Evolutionary conservation across 1,140 invertebrate genomes (phyloP).

Genomic region (Cherax destructor): DNA sequence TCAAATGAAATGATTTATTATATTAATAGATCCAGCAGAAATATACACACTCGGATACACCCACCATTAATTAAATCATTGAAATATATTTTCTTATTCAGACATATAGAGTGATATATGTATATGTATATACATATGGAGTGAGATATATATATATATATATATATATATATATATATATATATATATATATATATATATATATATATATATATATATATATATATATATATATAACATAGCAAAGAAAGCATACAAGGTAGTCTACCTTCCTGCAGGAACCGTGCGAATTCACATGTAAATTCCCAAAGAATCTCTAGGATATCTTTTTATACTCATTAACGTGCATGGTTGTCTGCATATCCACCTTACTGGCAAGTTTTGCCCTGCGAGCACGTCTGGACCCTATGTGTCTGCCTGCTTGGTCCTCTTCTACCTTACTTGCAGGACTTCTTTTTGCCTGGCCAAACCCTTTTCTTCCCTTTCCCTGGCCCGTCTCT

Average conservation of each 20-base stretch:
- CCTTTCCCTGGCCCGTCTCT: not conserved
- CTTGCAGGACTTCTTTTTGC: not conserved
- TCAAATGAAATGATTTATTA: too few species aligned
- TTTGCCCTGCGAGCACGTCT: too few species aligned
- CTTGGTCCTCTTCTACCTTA: not conserved
- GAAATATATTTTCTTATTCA: too few species aligned
- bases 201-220: not conserved
- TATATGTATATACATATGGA: conserved; percentile 20
- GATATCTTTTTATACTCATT: too few species aligned
- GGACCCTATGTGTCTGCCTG: not conserved
- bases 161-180: conserved; percentile 16
- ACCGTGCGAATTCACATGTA: too few species aligned
- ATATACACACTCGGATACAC: too few species aligned
- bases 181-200: conserved; percentile 19
- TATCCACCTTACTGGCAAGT: too few species aligned
- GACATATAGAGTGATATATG: too few species aligned
- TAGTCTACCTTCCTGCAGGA: too few species aligned
- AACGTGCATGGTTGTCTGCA: too few species aligned
- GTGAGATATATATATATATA: not conserved
- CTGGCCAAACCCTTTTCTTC: not conserved
- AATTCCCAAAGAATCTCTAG: not conserved
- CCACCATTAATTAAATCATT: too few species aligned
- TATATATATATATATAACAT: not conserved
- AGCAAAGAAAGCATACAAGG: not conserved
- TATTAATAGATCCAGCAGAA: too few species aligned